Percentiles rank a stretch among this genome's conserved stretches.
Evolutionary conservation across 2,797 vertebrate species (phyloP).

Genomic region (Yasuhikotakia modesta): DNA sequence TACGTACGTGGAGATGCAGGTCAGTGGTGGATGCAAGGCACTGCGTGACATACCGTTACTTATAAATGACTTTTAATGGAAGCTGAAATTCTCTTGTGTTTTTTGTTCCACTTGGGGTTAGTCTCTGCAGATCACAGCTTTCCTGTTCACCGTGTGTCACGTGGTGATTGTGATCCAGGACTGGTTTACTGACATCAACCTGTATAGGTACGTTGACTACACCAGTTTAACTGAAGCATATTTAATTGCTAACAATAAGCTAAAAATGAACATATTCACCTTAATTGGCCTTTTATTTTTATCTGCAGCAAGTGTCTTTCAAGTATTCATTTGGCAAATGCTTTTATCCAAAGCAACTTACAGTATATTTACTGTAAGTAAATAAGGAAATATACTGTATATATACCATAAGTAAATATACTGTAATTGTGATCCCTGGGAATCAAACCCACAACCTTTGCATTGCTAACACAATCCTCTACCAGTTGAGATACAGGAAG

Average conservation of each 20-base stretch:
- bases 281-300: no score
- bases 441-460: no score
- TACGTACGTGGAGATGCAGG: slow-evolving; percentile 94
- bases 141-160: slow-evolving; percentile 92
- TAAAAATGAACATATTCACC: not conserved
- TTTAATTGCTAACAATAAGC: not conserved
- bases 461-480: no score
- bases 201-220: slow-evolving; percentile 80
- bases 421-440: no score
- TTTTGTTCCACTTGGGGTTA: slow-evolving; percentile 56
- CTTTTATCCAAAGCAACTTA: no score
- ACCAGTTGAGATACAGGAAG: no score
- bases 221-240: not conserved
- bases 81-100: not conserved
- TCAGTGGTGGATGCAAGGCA: slow-evolving; percentile 62
- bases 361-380: no score
- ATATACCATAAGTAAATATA: no score
- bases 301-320: no score
- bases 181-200: slow-evolving; percentile 90
- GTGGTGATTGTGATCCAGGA: slow-evolving; percentile 91
- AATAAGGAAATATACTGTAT: no score
- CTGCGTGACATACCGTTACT: not conserved
- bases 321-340: no score
- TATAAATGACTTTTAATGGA: not conserved
- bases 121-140: slow-evolving; percentile 91